Percentiles rank a stretch among this genome's conserved stretches.
phyloP scores from a whole-genome alignment of 2,113 vertebrate species.

The Acanthochromis polyacanthus region DNA sequence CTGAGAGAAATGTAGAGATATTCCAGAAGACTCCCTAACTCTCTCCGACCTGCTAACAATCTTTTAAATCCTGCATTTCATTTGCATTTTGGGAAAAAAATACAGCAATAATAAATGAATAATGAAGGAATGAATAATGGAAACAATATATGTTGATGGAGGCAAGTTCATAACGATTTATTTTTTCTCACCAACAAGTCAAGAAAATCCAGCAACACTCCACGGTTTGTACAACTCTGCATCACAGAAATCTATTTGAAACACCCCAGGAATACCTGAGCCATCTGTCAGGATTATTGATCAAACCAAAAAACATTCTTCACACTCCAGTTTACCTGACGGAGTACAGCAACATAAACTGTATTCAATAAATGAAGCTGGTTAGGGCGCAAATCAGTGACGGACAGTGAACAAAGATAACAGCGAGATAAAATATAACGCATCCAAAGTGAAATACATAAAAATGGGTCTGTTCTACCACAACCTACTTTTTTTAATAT shows the following conservation, averaged over 20 bases:
- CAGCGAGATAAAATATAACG: too few species aligned
- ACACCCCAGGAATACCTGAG: neutral
- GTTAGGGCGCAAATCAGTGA: too few species aligned
- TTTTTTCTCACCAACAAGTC: neutral
- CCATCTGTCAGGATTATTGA: neutral
- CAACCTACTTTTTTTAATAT: too few species aligned
- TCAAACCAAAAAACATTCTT: neutral
- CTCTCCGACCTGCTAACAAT: neutral
- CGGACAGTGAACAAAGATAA: too few species aligned
- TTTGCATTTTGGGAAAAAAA: neutral
- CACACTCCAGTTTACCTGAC: neutral
- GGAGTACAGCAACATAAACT: too few species aligned
- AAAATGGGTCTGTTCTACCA: too few species aligned
- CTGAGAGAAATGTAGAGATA: neutral
- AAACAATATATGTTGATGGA: neutral
- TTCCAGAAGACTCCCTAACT: neutral
- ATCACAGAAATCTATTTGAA: neutral
- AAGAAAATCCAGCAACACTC: neutral
- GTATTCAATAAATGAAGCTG: too few species aligned
- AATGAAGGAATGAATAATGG: too few species aligned
- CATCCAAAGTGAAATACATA: too few species aligned
- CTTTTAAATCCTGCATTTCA: neutral
- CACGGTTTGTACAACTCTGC: neutral
- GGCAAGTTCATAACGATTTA: neutral
- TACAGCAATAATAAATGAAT: neutral